phyloP scores from a whole-genome alignment of 2,888 invertebrate genomes.

The Galerucella calmariensis region DNA sequence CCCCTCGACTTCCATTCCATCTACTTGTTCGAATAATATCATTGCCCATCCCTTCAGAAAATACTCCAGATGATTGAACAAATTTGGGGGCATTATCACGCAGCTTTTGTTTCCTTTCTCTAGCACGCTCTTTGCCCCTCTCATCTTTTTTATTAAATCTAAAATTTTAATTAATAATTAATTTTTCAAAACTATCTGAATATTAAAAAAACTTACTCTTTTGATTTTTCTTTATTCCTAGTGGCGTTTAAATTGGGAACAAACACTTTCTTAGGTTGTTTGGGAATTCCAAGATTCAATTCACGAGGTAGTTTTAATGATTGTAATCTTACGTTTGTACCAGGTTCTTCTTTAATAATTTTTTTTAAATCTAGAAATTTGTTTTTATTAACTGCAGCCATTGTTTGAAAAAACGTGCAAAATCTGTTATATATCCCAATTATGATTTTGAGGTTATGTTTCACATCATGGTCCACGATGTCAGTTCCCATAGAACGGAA shows the following conservation, averaged over 20 bases:
- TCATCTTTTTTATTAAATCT: slow-evolving; percentile 38
- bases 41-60: slow-evolving; percentile 59
- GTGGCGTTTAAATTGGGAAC: slow-evolving; percentile 60
- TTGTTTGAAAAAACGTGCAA: slow-evolving; percentile 19
- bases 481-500: too few species aligned
- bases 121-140: slow-evolving; percentile 37
- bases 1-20: slow-evolving; percentile 42
- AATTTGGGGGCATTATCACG: slow-evolving; percentile 40
- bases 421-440: not conserved
- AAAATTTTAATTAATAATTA: slow-evolving; percentile 5
- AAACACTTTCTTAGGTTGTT: slow-evolving; percentile 58
- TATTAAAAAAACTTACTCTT: slow-evolving; percentile 50
- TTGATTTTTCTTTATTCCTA: slow-evolving; percentile 57
- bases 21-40: slow-evolving; percentile 40
- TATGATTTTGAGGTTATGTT: slow-evolving; percentile 23
- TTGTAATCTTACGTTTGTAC: slow-evolving; percentile 49
- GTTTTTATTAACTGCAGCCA: slow-evolving; percentile 31
- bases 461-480: slow-evolving; percentile 13
- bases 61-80: slow-evolving; percentile 59
- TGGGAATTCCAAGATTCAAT: slow-evolving; percentile 58
- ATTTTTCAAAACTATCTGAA: not conserved
- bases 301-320: slow-evolving; percentile 59
- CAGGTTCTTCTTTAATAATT: slow-evolving; percentile 35
- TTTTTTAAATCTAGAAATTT: slow-evolving; percentile 35
- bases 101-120: slow-evolving; percentile 29